Evolutionary conservation across 2,888 invertebrate genomes (phyloP).

Genomic region (Eretmocerus hayati): DNA sequence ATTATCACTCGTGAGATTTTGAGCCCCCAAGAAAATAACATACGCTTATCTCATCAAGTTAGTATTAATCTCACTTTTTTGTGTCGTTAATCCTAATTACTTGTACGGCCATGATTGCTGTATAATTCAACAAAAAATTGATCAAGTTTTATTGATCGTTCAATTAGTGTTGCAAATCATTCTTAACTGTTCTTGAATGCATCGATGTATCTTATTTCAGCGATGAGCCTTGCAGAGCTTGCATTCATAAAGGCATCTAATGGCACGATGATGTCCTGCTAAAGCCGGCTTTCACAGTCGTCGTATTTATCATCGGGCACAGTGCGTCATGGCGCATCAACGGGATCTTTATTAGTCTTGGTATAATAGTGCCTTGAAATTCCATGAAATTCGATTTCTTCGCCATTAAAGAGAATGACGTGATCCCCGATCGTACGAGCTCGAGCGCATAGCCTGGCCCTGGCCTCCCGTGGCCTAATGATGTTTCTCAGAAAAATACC

Average conservation of each 20-base stretch:
- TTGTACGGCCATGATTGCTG: no score
- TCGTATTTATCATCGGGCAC: conserved; percentile 23
- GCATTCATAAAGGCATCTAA: conserved; percentile 22
- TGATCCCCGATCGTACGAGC: conserved; percentile 15
- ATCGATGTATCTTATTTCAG: neutral
- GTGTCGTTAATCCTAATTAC: no score
- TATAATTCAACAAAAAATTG: no score
- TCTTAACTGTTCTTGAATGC: no score
- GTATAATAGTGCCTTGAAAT: conserved; percentile 23
- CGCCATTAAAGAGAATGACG: conserved; percentile 23
- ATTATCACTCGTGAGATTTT: no score
- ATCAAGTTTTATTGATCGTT: conserved; percentile 12
- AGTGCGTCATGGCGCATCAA: conserved; percentile 23
- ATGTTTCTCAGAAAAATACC: conserved; percentile 24
- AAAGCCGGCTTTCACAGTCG: conserved; percentile 17
- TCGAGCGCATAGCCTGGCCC: conserved; percentile 2
- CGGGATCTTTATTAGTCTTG: conserved; percentile 24
- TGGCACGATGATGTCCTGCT: conserved; percentile 20
- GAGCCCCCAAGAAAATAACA: no score
- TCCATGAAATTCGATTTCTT: conserved; percentile 26
- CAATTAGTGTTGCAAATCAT: conserved; percentile 16
- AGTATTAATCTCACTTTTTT: no score
- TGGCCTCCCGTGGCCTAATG: conserved; percentile 21
- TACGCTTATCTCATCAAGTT: no score
- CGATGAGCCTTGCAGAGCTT: conserved; percentile 1